Evolutionary conservation across 1,140 invertebrate genomes (phyloP).

Genomic region (Gonioctena quinquepunctata): DNA sequence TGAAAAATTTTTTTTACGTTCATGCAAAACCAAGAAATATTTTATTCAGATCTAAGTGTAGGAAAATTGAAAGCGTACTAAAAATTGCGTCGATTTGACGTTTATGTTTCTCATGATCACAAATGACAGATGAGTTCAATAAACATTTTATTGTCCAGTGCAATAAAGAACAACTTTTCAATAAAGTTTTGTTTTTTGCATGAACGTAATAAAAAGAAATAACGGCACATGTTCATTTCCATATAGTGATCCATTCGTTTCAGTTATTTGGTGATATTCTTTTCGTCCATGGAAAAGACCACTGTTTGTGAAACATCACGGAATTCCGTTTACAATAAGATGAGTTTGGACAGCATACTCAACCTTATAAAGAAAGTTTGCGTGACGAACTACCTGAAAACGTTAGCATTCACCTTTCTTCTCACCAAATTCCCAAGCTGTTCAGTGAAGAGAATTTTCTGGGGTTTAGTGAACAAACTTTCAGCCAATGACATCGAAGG

Average conservation of each 20-base stretch:
- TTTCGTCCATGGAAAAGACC: conserved; percentile 57
- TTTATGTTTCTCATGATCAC: no score
- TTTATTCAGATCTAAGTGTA: no score
- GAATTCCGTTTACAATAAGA: conserved; percentile 59
- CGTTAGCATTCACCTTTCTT: conserved; percentile 28
- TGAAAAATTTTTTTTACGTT: no score
- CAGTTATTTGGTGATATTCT: conserved; percentile 53
- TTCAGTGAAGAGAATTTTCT: conserved; percentile 20
- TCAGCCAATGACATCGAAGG: conserved; percentile 51
- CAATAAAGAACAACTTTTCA: no score
- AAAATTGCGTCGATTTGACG: no score
- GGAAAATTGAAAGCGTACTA: no score
- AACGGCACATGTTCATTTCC: no score
- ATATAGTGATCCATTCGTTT: conserved; percentile 27
- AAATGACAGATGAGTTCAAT: no score
- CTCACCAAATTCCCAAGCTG: conserved; percentile 26
- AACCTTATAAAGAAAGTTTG: conserved; percentile 58
- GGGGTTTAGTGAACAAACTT: conserved; percentile 35
- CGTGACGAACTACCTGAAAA: conserved; percentile 52
- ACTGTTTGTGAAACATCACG: conserved; percentile 53
- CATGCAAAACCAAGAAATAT: no score
- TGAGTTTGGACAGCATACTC: conserved; percentile 60
- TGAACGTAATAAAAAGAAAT: no score
- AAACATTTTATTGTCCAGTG: no score
- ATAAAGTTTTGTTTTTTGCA: no score